Percentiles rank a stretch among this genome's conserved stretches.
phyloP scores from a whole-genome alignment of 2,888 invertebrate genomes.

The Eupithecia subfuscata region DNA sequence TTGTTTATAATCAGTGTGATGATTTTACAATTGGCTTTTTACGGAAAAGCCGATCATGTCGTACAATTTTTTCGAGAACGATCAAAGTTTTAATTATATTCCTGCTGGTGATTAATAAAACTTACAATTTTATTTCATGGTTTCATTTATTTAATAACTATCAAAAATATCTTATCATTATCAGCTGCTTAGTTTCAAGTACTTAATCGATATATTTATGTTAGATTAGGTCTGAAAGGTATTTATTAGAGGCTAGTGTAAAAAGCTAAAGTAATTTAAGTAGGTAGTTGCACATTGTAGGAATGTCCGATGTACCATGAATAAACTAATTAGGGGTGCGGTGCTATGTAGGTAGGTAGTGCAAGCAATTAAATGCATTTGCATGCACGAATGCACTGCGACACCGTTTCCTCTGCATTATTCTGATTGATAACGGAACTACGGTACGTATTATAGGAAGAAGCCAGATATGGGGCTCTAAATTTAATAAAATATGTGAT shows the following conservation, averaged over 20 bases:
- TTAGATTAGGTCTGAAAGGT: neutral
- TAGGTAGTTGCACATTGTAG: too few species aligned
- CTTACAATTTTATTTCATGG: conserved; percentile 70
- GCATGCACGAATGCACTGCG: conserved; percentile 20
- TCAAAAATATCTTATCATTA: neutral
- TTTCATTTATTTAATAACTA: conserved; percentile 62
- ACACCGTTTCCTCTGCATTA: conserved; percentile 11
- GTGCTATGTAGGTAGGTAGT: neutral
- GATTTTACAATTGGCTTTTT: conserved; percentile 71
- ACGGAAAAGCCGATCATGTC: conserved; percentile 65
- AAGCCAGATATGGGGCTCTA: neutral
- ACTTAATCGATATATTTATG: neutral
- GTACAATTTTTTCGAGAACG: conserved; percentile 80
- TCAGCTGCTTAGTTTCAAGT: neutral
- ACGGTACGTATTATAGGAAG: neutral
- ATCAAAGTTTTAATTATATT: conserved; percentile 80
- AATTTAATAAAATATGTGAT: too few species aligned
- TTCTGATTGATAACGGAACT: conserved; percentile 16
- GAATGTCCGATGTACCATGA: neutral
- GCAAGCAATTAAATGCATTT: conserved; percentile 7
- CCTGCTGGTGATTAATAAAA: conserved; percentile 79
- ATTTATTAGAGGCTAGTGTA: too few species aligned
- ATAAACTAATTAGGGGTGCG: neutral
- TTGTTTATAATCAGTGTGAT: conserved; percentile 76
- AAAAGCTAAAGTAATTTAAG: too few species aligned